Base-by-base conservation (phyloP, 2,888 invertebrate species). In the Patella ulyssiponensis region DNA sequence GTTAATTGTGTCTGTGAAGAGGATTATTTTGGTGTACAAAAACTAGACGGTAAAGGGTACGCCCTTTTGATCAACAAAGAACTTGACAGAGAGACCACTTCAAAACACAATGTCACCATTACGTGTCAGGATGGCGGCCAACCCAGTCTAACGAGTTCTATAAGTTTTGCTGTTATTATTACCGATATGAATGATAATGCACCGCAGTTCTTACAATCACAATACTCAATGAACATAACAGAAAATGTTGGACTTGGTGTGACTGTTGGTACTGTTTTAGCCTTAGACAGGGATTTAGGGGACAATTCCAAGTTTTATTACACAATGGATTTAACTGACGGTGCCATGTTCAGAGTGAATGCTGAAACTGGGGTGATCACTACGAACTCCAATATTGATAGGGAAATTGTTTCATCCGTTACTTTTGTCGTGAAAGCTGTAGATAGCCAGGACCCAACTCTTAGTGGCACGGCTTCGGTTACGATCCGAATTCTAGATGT, bases 21-120 rank as follows among this genome's bases (percentile, higher is more conserved):
- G 58, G 79, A 84, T 52, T 78, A 78, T 12, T 86, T 87, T 75
- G 78, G 82, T 71, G 79, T 88, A 2, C 84, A 88, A 72, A 84
- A 82, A 51, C 83, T 85, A 11, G 86, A 84, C n/a, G 77, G 83
- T 9, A 84, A 85, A 71, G 86, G 86, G 72, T 87, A 86, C 64
- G 83, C 86, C 72, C 84, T 89, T 51, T 84, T 85, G 15, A 76
- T 88, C 15, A 83, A 82, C 58, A 64, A 64, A 15, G 20, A 20
- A 12, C 23, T 64, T 11, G 64, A 64, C 23, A 64, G 64, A 64
- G 64, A 64, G 23, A 64, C 64, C 14, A 64, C 64, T 72, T 72
- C 53, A 23, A 72, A 53, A 72, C 72, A 72, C 72, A 72, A 72
- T 72, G 14, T 72, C 2, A 72, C 72, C 15, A 44, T 72, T 53